Conservation (phyloP, 2,797 vertebrate species). For the Acrocephalus scirpaceus region DNA sequence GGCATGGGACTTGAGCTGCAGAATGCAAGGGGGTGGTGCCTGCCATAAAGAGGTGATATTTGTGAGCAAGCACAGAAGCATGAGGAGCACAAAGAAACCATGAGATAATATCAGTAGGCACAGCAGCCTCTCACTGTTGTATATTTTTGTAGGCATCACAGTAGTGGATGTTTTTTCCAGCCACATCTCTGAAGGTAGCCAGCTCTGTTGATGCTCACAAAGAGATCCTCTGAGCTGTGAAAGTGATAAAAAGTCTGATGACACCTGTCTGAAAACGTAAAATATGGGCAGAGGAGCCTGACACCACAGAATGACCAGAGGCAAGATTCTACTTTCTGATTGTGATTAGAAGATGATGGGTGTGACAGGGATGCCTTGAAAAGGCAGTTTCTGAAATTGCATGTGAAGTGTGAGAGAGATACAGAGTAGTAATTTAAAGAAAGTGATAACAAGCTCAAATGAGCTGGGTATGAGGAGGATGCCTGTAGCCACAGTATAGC, state of each 20-base stretch:
- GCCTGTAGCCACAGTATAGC: not conserved
- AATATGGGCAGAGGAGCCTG: not conserved
- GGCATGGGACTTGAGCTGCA: not conserved
- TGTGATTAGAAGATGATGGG: not conserved
- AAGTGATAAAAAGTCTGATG: not conserved
- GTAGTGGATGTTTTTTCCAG: not conserved
- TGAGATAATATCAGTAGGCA: not conserved
- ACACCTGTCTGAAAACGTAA: not conserved
- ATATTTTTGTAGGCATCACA: not conserved
- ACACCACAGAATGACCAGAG: not conserved
- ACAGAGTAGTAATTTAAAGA: not conserved
- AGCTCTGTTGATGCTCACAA: not conserved
- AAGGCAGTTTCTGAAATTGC: not conserved
- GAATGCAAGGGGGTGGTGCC: not conserved
- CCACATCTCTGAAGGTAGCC: not conserved
- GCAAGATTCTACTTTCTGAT: not conserved
- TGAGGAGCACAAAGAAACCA: not conserved
- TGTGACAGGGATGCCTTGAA: not conserved
- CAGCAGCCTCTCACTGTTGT: not conserved
- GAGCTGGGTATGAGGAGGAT: not conserved
- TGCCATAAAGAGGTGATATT: not conserved
- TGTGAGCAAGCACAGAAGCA: not conserved
- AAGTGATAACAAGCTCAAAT: conserved; percentile 16
- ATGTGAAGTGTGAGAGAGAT: not conserved
- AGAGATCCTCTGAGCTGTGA: not conserved